Conservation (phyloP, 2,113 vertebrate species). For the Gallinago undulata region DNA sequence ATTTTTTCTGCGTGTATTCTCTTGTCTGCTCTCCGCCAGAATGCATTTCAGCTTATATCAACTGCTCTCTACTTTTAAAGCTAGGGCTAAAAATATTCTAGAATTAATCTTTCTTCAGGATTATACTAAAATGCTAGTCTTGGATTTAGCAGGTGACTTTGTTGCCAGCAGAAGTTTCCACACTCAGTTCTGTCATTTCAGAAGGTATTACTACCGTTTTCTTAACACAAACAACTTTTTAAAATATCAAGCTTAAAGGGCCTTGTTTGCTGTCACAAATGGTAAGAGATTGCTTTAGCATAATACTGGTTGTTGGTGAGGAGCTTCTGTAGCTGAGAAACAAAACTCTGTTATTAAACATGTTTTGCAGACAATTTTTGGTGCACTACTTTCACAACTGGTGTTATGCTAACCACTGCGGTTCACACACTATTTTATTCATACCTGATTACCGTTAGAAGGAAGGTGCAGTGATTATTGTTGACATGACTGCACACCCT, state of each 20-base stretch:
- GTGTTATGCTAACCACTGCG: constrained; percentile 20
- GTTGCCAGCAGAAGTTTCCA: constrained; percentile 25
- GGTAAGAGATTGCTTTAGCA: background rate
- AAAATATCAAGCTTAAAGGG: background rate
- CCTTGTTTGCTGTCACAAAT: background rate
- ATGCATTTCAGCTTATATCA: background rate
- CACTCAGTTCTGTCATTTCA: background rate
- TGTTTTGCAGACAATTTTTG: background rate
- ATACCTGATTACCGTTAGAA: background rate
- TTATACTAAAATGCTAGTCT: background rate
- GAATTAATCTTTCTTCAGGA: constrained; percentile 31
- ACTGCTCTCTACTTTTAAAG: background rate
- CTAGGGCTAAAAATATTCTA: constrained; percentile 39
- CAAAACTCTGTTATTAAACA: background rate
- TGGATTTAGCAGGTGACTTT: constrained; percentile 9
- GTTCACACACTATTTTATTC: background rate
- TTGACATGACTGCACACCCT: background rate
- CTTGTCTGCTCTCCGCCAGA: background rate
- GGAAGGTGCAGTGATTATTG: background rate
- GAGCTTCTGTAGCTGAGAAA: background rate
- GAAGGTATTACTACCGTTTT: background rate
- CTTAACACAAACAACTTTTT: background rate
- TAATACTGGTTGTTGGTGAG: background rate
- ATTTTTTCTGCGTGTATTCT: background rate
- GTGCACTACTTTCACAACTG: background rate